A percentile compares a stretch with the other conserved stretches of the same genome.
Evolutionary conservation across 2,888 invertebrate species (phyloP).

Genomic region (Exephanes ischioxanthus): DNA sequence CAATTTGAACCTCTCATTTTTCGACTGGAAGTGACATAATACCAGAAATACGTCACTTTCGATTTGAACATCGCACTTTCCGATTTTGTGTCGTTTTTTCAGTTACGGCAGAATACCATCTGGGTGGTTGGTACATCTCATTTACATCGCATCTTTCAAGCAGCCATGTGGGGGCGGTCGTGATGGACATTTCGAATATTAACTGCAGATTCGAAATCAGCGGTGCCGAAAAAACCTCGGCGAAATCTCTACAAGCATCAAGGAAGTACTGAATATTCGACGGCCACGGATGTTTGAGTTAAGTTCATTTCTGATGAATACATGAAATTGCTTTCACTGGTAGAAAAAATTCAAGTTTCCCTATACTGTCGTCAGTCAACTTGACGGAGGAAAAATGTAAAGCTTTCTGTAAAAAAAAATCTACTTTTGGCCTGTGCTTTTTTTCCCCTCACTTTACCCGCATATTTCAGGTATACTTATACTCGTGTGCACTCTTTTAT

Average conservation of each 20-base stretch:
- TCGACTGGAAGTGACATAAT: too few species aligned
- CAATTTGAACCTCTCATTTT: too few species aligned
- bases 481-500: constrained; percentile 29
- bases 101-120: neutral
- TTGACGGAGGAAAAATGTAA: constrained; percentile 24
- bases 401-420: constrained; percentile 40
- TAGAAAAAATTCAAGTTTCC: constrained; percentile 13
- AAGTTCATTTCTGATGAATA: constrained; percentile 40
- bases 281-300: neutral
- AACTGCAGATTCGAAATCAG: neutral
- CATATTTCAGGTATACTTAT: constrained; percentile 28
- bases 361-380: neutral
- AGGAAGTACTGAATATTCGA: constrained; percentile 18
- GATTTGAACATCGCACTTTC: neutral
- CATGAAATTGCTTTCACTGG: constrained; percentile 31
- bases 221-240: neutral
- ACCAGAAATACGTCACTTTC: neutral
- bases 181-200: neutral
- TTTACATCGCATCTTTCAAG: neutral
- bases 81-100: neutral
- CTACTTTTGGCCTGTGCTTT: constrained; percentile 26
- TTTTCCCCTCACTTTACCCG: constrained; percentile 25
- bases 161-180: neutral
- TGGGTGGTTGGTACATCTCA: neutral
- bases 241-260: neutral